A percentile compares a stretch with the other conserved stretches of the same genome.
These are phyloP conservation scores for Scylla paramamosain DNA, from an alignment of 1,140 invertebrate species.

Conservation along the genomic window DNA sequence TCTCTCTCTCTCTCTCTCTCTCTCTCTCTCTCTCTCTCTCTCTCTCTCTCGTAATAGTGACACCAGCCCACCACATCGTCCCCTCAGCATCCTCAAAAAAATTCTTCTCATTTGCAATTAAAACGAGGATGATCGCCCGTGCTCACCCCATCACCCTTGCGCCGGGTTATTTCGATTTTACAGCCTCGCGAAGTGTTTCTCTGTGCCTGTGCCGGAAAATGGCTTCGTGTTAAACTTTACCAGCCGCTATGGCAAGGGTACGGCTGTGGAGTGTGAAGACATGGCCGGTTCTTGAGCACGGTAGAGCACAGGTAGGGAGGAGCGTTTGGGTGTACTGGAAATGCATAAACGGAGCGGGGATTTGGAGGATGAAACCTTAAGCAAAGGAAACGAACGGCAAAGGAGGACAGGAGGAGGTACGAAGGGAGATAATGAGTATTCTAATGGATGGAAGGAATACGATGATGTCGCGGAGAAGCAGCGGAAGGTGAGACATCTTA, in stretches of 20 bases:
- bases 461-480: background rate
- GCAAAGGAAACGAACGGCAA: background rate
- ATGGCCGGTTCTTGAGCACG: background rate
- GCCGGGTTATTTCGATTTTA: constrained; percentile 21
- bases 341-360: background rate
- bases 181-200: background rate
- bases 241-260: background rate
- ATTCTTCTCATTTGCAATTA: constrained; percentile 23
- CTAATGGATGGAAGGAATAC: constrained; percentile 22
- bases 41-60: background rate
- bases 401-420: background rate
- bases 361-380: background rate
- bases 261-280: background rate
- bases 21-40: no score
- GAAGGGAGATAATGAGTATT: constrained; percentile 14
- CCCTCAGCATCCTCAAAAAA: background rate
- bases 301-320: background rate
- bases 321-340: no score
- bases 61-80: background rate
- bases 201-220: background rate
- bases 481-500: constrained; percentile 9
- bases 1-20: no score
- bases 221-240: background rate
- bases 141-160: background rate
- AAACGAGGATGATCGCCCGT: background rate